Conservation (phyloP, 2,113 vertebrate species). For the Protomyctophum bolini region DNA sequence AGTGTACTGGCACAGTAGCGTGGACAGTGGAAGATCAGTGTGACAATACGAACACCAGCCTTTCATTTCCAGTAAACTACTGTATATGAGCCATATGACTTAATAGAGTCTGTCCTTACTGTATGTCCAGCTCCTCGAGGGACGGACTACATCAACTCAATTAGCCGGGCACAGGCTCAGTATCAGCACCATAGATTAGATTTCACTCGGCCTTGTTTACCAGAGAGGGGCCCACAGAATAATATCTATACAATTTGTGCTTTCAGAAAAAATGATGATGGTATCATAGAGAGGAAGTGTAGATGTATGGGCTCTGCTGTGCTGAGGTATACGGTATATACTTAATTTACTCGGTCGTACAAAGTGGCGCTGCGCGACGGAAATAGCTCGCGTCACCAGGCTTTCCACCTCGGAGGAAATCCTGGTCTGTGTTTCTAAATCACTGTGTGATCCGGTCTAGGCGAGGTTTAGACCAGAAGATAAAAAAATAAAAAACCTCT, state of each 20-base stretch:
- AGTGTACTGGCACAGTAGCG: conserved; percentile 15
- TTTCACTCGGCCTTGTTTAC: conserved; percentile 79
- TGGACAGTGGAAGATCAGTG: conserved; percentile 17
- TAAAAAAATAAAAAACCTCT: no score
- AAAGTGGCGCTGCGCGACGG: no score
- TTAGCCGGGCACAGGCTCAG: conserved; percentile 74
- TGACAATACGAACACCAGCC: conserved; percentile 50
- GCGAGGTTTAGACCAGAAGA: no score
- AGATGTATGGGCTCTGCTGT: conserved; percentile 61
- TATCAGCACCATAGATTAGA: conserved; percentile 79
- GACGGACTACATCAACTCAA: conserved; percentile 78
- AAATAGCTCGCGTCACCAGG: no score
- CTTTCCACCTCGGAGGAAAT: no score
- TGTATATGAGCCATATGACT: conserved; percentile 62
- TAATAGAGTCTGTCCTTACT: conserved; percentile 73
- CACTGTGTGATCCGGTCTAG: no score
- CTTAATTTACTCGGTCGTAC: no score
- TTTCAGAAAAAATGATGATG: conserved; percentile 77
- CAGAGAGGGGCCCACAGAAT: conserved; percentile 72
- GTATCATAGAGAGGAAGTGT: conserved; percentile 63
- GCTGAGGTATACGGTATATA: conserved; percentile 32
- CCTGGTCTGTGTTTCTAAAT: no score
- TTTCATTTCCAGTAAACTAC: conserved; percentile 60
- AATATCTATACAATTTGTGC: conserved; percentile 79
- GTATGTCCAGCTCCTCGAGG: conserved; percentile 74